These are phyloP conservation scores for Buathra laborator DNA, from an alignment of 2,888 invertebrate genomes.

Conservation along the genomic window DNA sequence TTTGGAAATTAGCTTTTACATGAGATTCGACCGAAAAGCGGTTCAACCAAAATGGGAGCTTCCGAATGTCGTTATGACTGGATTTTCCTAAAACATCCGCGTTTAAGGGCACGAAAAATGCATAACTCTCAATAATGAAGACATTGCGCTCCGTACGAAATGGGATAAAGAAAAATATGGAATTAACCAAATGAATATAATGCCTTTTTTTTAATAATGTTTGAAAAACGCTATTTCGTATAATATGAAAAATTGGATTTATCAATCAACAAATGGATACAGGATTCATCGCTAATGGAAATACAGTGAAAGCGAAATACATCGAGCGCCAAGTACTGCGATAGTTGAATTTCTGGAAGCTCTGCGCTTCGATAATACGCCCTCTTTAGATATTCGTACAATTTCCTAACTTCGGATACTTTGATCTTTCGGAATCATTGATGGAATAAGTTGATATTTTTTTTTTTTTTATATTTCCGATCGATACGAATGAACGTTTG, in stretches of 20 bases:
- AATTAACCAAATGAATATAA: no score
- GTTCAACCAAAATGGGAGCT: background rate
- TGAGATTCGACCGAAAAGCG: background rate
- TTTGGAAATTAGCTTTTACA: constrained; percentile 5
- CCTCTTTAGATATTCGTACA: constrained; percentile 1
- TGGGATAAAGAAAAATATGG: no score
- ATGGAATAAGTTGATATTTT: background rate
- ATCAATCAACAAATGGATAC: constrained; percentile 30
- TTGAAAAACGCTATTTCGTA: background rate
- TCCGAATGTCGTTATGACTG: background rate
- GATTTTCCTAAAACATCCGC: no score
- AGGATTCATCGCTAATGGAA: background rate
- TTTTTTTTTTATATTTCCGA: no score
- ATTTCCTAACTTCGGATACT: background rate
- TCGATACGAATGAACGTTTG: background rate
- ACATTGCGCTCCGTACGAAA: no score
- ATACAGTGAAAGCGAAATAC: constrained; percentile 41
- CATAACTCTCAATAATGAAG: background rate
- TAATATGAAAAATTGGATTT: background rate
- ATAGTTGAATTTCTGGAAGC: constrained; percentile 32
- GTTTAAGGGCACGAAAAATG: no score
- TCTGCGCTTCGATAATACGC: background rate
- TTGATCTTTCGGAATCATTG: background rate
- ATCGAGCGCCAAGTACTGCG: constrained; percentile 9
- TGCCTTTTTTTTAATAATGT: background rate